Percentiles rank a stretch among this genome's conserved stretches.
These are phyloP conservation scores for Anoplius nigerrimus DNA, from an alignment of 2,888 invertebrate species.

Conservation along the genomic window DNA sequence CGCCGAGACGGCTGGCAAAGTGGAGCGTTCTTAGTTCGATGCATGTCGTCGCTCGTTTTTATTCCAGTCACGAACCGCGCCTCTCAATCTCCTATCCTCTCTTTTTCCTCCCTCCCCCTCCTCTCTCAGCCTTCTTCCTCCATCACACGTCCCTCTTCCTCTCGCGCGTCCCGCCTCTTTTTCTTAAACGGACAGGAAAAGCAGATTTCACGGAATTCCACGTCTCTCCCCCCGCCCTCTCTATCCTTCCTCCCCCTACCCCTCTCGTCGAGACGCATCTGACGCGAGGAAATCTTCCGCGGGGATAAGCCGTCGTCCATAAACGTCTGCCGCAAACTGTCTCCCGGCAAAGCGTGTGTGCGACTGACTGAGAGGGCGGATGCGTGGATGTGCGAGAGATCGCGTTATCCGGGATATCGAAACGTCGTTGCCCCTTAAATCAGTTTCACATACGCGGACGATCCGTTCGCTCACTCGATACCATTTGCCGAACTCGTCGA, in stretches of 20 bases:
- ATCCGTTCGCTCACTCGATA: too few species aligned
- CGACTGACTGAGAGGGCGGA: too few species aligned
- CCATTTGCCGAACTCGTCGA: too few species aligned
- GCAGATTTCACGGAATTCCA: constrained; percentile 31
- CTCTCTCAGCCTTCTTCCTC: constrained; percentile 28
- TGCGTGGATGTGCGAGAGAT: too few species aligned
- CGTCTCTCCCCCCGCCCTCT: too few species aligned
- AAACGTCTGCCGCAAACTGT: too few species aligned
- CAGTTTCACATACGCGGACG: too few species aligned
- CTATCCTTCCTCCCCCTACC: background rate
- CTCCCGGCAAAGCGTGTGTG: too few species aligned
- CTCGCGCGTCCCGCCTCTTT: background rate
- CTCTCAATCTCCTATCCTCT: constrained; percentile 10
- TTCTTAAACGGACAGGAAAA: constrained; percentile 25
- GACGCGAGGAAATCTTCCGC: constrained; percentile 32
- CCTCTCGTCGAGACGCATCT: constrained; percentile 22
- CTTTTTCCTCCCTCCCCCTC: constrained; percentile 9
- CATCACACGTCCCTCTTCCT: background rate
- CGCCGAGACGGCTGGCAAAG: constrained; percentile 8
- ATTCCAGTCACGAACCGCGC: constrained; percentile 49
- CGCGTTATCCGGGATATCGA: too few species aligned
- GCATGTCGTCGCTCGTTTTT: constrained; percentile 14
- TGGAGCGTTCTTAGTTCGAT: constrained; percentile 14
- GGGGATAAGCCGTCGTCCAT: constrained; percentile 15
- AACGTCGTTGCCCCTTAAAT: too few species aligned